Evolutionary conservation across 2,797 vertebrate species (phyloP), one percentile per base, ranked within the genome.

Genomic region (Enteromius paludinosus): DNA sequence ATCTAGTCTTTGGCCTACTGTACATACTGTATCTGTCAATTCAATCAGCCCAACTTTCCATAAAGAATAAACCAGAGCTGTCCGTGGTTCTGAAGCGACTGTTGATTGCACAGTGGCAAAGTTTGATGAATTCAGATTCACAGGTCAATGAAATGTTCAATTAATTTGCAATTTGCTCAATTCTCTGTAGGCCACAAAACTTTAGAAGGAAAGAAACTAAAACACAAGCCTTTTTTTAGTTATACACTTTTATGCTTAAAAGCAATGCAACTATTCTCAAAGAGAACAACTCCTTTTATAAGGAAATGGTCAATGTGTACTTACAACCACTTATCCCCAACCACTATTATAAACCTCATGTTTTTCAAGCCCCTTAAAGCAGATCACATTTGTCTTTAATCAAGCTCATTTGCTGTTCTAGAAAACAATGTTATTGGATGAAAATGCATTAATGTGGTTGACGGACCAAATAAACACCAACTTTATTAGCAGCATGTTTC

Each of bases 71-170:
- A 79, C n/a, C 72, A 87, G 90, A 88, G 88, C 89, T 91, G 88
- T 91, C 90, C 89, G 81, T 90, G 89, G 90, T 91, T 88, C 89
- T 89, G 88, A 91, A 89, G 77, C 56, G 14, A 65, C 52, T 78
- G 78, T 86, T 83, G 75, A 86, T 87, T 47, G 78, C 80, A 70
- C 66, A 61, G n/a, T n/a, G 41, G 65, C 73, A 38, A 59, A 71
- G 61, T 62, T 61, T 54, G 65, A 78, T 83, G 49, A 77, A 61
- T 43, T 11, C 28, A 56, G 47, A 54, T 49, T 78, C 71, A 86
- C 23, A 81, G 61, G 76, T 82, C 82, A 82, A 14, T 49, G 20
- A 25, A 69, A 33, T 15, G 64, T 25, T 12, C 7, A 8, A 17
- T 30, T 23, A 15, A 2, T 17, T 68, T 68, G 17, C 4, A 15